Base-by-base conservation (phyloP, 2,797 vertebrate genomes). In the Neosilurus mollespiculum region DNA sequence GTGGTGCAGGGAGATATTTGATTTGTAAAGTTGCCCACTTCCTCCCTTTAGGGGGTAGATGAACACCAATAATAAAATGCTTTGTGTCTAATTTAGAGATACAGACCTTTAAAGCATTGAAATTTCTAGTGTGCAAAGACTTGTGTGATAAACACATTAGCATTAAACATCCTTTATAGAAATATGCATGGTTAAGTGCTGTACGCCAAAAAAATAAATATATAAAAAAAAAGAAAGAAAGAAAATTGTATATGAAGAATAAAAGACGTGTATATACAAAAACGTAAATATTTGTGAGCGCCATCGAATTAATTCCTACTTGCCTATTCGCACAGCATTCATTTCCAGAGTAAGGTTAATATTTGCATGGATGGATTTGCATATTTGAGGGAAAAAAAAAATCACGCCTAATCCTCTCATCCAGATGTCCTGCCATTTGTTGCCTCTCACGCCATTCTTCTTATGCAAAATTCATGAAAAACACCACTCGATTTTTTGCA, bases 341-440 rank as follows among this genome's bases (percentile, higher is more conserved):
- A 20, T 67, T 70, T 51, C 67, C 11, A 70, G 43, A 24, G 6
- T 3, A 72, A 49, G 37, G 67, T 49, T 49, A 37, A 49, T 49
- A 70, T 70, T 70, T 70, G 10, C 20, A 49, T 70, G 67, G 70
- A 49, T 70, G 67, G 70, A 53, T 72, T 54, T 54, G 70, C 70
- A 24, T 15, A 53, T 53, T 15, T 22, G 37, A n/a, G 22, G 37
- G 3, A 10, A 11, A 22, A 58, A 62, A 62, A 66, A 30, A 66
- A 64, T 0, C 26, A 15, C 26, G 7, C 64, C 26, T 66, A 66
- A 67, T 4, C 49, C n/a, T 53, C 5, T 72, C n/a, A 72, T 24
- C 49, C 70, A 26, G 70, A 51, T 72, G 49, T 53, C 49, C 49
- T 9, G 49, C 70, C 49, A 72, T 72, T 51, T 72, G 49, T 3